phyloP scores from a whole-genome alignment of 1,140 invertebrate species.

The Drosophila guanche region DNA sequence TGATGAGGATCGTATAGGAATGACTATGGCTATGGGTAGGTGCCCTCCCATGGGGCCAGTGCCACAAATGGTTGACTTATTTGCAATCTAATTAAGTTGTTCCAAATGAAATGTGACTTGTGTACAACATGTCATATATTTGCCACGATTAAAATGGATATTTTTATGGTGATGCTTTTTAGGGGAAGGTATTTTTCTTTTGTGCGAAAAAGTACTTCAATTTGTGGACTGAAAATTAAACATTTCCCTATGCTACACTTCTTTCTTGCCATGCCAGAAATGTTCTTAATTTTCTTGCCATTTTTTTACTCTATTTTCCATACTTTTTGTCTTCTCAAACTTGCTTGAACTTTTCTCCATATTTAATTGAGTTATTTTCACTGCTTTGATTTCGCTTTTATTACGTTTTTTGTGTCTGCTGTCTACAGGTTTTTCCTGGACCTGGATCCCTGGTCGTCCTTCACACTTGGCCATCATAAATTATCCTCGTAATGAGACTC shows the following conservation, averaged over 20 bases:
- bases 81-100: slow-evolving; percentile 76
- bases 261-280: neutral
- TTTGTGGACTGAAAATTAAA: too few relatives aligned
- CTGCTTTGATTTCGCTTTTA: slow-evolving; percentile 36
- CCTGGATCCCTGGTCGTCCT: slow-evolving; percentile 60
- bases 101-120: slow-evolving; percentile 71
- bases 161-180: neutral
- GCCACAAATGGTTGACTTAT: slow-evolving; percentile 64
- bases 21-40: slow-evolving; percentile 3
- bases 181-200: too few relatives aligned
- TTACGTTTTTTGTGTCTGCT: neutral
- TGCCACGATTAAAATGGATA: slow-evolving; percentile 45
- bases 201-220: too few relatives aligned
- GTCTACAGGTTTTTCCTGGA: slow-evolving; percentile 36
- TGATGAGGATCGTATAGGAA: slow-evolving; percentile 4
- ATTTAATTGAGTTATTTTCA: neutral
- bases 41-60: slow-evolving; percentile 29
- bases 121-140: slow-evolving; percentile 51
- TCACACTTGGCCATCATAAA: slow-evolving; percentile 76
- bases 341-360: neutral
- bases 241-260: neutral
- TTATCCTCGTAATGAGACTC: slow-evolving; percentile 74
- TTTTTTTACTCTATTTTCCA: neutral
- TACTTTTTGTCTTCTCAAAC: neutral
- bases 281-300: neutral